Percentiles rank a stretch among this genome's conserved stretches.
Evolutionary conservation across 2,797 vertebrate genomes (phyloP).

Genomic region (Tenualosa ilisha): DNA sequence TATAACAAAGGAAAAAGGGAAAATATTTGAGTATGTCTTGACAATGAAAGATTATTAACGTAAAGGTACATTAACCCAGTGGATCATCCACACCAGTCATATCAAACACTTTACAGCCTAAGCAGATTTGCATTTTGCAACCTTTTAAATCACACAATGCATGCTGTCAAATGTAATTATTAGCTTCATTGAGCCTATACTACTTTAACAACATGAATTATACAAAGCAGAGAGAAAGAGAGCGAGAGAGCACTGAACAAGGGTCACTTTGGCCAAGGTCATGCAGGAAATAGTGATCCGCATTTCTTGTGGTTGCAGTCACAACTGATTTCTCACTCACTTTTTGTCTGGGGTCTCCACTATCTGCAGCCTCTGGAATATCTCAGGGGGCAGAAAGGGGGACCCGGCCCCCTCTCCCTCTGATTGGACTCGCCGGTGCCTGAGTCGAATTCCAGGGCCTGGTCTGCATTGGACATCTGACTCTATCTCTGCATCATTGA

Average conservation of each 20-base stretch:
- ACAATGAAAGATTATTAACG: no score
- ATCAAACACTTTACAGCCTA: background rate
- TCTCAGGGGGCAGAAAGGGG: constrained; percentile 85
- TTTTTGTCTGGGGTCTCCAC: constrained; percentile 72
- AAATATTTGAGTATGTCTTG: no score
- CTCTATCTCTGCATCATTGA: background rate
- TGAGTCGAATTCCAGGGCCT: constrained; percentile 30
- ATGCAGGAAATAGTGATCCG: background rate
- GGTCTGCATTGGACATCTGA: background rate
- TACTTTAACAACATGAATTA: background rate
- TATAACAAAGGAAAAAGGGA: no score
- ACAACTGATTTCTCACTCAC: constrained; percentile 65
- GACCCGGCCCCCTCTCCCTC: constrained; percentile 76
- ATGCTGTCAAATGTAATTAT: background rate
- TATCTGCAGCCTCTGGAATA: constrained; percentile 87
- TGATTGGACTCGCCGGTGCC: constrained; percentile 76
- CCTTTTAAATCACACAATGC: background rate
- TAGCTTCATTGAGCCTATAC: background rate
- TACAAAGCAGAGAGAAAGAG: background rate
- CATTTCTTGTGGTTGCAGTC: background rate
- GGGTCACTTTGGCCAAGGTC: background rate
- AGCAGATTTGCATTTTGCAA: background rate
- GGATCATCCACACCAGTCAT: background rate
- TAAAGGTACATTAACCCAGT: background rate
- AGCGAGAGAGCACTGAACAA: background rate